phyloP scores from a whole-genome alignment of 1,140 invertebrate genomes.

The Papilio dardanus region DNA sequence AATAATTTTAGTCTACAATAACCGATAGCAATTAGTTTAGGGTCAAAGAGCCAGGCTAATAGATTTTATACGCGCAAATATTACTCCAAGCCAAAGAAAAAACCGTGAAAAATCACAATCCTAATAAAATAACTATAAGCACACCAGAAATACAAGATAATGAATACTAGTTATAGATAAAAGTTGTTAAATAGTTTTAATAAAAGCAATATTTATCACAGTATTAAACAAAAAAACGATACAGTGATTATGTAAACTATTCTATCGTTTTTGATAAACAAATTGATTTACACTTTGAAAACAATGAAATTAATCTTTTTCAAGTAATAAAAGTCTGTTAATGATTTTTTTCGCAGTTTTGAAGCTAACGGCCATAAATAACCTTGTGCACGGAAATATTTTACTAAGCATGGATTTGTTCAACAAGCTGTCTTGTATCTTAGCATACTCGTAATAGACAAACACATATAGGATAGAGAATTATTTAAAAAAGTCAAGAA shows the following conservation, averaged over 20 bases:
- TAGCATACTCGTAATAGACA: too few relatives aligned
- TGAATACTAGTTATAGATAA: background rate
- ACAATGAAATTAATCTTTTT: background rate
- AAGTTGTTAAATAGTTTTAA: background rate
- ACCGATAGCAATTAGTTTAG: background rate
- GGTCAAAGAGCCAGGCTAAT: background rate
- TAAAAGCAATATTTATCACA: constrained; percentile 7
- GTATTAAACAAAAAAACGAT: background rate
- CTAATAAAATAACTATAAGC: background rate
- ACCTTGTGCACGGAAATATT: background rate
- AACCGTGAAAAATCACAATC: constrained; percentile 37
- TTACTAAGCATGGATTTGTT: background rate
- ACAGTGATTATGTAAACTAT: background rate
- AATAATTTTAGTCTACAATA: background rate
- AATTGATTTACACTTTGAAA: background rate
- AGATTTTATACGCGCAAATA: background rate
- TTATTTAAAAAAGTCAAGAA: background rate
- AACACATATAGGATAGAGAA: too few relatives aligned
- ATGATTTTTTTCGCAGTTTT: background rate
- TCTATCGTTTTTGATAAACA: background rate
- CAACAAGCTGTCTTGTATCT: background rate
- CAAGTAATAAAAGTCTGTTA: too few relatives aligned
- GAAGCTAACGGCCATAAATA: background rate
- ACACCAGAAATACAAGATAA: background rate
- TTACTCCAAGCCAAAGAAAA: background rate